Conservation (phyloP, 2,113 vertebrate genomes). For the Lampris megalopsis region DNA sequence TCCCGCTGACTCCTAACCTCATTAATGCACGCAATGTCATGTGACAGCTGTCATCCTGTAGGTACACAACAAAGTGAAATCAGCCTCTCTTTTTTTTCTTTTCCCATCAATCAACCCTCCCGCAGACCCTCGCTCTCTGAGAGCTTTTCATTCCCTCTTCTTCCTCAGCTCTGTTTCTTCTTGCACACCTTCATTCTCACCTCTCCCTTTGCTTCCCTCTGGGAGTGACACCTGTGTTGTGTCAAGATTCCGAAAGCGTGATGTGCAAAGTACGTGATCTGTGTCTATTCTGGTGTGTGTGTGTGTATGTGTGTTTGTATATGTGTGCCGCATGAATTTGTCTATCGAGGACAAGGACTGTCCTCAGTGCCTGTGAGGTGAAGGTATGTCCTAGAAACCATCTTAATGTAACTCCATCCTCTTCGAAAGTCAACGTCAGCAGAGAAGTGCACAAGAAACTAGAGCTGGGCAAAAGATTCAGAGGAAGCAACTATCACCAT, state of each 20-base stretch:
- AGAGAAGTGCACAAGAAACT: too few species aligned
- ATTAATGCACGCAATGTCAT: slow-evolving; percentile 25
- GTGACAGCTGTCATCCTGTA: slow-evolving; percentile 30
- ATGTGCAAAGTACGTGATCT: slow-evolving; percentile 1
- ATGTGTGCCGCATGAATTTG: background rate
- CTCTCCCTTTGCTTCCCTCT: background rate
- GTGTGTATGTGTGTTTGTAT: slow-evolving; percentile 2
- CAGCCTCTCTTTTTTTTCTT: background rate
- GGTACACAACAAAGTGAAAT: slow-evolving; percentile 1
- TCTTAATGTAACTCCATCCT: background rate
- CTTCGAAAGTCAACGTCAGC: too few species aligned
- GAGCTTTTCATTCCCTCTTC: slow-evolving; percentile 6
- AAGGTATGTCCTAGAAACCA: background rate
- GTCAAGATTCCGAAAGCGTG: background rate
- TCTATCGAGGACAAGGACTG: slow-evolving; percentile 1
- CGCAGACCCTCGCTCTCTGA: background rate
- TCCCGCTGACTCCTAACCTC: slow-evolving; percentile 6
- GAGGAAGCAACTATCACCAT: too few species aligned
- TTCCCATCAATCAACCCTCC: background rate
- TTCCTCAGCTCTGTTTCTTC: slow-evolving; percentile 1
- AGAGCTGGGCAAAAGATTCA: too few species aligned
- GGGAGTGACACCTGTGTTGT: background rate
- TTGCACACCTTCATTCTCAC: background rate
- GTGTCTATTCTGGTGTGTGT: background rate
- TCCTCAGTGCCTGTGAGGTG: background rate